A percentile compares a stretch with the other conserved stretches of the same genome.
Conservation (phyloP, 2,888 invertebrate species). For the Tiliacea aurago region DNA sequence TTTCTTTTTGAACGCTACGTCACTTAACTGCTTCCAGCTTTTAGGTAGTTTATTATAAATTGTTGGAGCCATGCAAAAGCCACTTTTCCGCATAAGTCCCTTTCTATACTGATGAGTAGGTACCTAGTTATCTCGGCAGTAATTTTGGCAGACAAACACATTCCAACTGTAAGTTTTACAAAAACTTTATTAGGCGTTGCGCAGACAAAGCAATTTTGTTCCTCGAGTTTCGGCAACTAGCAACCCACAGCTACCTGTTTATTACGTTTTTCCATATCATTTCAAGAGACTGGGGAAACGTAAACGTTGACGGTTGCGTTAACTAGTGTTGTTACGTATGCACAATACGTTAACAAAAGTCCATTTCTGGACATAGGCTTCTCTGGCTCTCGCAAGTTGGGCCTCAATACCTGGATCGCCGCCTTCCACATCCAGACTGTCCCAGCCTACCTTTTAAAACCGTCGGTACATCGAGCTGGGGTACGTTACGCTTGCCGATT, state of each 20-base stretch:
- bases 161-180: background rate
- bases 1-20: no score
- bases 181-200: background rate
- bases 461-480: background rate
- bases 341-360: background rate
- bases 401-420: background rate
- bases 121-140: no score
- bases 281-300: background rate
- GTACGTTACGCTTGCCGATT: background rate
- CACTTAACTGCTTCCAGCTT: no score
- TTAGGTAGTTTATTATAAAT: no score
- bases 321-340: background rate
- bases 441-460: background rate
- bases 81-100: no score
- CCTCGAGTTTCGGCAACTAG: background rate
- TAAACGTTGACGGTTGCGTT: background rate
- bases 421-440: background rate
- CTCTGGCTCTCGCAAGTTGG: background rate
- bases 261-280: background rate
- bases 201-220: background rate
- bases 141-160: background rate
- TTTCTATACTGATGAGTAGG: no score
- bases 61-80: no score
- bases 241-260: no score
- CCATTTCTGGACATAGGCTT: background rate